Percentiles rank a stretch among this genome's conserved stretches.
phyloP scores from a whole-genome alignment of 2,888 invertebrate genomes.

The Acrobasis repandana region DNA sequence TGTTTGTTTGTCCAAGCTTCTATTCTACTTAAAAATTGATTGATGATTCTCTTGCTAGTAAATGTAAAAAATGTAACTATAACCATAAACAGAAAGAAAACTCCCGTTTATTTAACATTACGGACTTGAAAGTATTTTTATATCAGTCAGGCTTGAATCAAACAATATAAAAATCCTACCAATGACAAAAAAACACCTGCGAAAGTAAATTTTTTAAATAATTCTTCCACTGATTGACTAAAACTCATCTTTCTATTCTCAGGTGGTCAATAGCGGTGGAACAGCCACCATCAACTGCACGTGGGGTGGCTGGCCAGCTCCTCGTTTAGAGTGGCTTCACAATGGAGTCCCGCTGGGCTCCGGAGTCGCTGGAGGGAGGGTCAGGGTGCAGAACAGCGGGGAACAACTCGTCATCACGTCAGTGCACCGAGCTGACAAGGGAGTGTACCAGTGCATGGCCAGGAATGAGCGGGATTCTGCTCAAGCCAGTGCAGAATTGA shows the following conservation, averaged over 20 bases:
- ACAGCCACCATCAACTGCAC: slow-evolving; percentile 93
- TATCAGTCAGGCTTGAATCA: too few species aligned
- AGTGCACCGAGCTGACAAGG: slow-evolving; percentile 90
- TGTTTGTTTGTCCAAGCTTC: too few species aligned
- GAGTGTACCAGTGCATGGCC: slow-evolving; percentile 95
- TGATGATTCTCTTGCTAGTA: too few species aligned
- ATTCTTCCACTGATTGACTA: too few species aligned
- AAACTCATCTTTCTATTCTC: slow-evolving; percentile 25
- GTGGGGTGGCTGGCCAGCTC: slow-evolving; percentile 89
- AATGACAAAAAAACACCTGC: too few species aligned
- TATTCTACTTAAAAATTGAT: too few species aligned
- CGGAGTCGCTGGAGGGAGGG: slow-evolving; percentile 68
- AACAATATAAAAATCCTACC: too few species aligned
- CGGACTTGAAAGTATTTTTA: too few species aligned
- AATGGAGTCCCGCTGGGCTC: slow-evolving; percentile 85
- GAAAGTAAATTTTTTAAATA: too few species aligned
- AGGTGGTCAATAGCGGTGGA: slow-evolving; percentile 93
- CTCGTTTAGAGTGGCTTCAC: slow-evolving; percentile 88
- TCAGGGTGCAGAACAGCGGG: slow-evolving; percentile 58
- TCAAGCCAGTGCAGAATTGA: slow-evolving; percentile 90
- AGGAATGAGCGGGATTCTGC: slow-evolving; percentile 90
- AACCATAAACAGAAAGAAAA: too few species aligned
- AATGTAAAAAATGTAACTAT: too few species aligned
- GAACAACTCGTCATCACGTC: slow-evolving; percentile 66
- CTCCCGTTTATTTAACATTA: too few species aligned